Percentiles rank a stretch among this genome's conserved stretches.
Conservation (phyloP, 2,113 vertebrate species). For the Dolichallabes microphthalmus region DNA sequence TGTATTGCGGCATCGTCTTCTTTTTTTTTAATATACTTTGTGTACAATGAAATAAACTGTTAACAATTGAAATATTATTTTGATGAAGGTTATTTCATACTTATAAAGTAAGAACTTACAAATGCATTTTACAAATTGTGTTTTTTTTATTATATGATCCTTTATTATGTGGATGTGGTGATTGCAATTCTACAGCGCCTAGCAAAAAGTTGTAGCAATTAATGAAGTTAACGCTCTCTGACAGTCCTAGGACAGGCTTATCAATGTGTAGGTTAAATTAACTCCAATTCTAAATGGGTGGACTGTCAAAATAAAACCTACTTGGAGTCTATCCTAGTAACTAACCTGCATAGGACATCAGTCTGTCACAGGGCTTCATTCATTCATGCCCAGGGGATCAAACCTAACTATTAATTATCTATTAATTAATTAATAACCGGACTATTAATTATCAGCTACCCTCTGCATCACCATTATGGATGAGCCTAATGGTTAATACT, state of each 20-base stretch:
- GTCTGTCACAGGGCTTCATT: background rate
- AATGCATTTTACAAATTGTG: background rate
- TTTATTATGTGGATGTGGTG: background rate
- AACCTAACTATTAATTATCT: background rate
- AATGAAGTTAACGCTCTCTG: background rate
- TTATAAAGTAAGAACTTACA: background rate
- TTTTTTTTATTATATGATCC: background rate
- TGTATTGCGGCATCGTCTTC: conserved; percentile 6
- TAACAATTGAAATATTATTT: background rate
- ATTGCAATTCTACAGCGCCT: background rate
- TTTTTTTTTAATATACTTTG: conserved; percentile 41
- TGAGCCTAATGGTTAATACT: background rate
- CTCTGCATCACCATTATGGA: background rate
- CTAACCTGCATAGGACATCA: background rate
- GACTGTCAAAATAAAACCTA: background rate
- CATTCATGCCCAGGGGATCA: background rate
- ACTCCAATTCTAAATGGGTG: background rate
- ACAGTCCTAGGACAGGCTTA: background rate
- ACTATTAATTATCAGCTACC: background rate
- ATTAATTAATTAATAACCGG: too few relatives aligned
- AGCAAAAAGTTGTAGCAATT: background rate
- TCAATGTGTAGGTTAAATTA: background rate
- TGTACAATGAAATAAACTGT: conserved; percentile 46
- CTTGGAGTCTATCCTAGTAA: background rate
- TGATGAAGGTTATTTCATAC: background rate